Base-by-base conservation (phyloP, 2,797 vertebrate species). In the Oreonectes daqikongensis region DNA sequence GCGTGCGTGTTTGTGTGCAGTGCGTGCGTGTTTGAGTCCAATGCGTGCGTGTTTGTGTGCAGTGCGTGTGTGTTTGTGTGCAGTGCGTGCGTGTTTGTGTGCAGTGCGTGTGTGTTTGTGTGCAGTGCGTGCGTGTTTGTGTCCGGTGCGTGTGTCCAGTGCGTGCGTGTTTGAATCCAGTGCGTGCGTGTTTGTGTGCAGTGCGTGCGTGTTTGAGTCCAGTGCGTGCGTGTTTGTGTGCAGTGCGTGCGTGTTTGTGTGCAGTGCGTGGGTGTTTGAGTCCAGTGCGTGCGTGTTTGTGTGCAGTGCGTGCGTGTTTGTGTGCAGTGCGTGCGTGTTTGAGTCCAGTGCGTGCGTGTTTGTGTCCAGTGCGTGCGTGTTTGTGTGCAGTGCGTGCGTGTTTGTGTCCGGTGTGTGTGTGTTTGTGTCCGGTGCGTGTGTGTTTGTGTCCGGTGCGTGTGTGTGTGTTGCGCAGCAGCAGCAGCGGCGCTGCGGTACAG, bases 361-460 rank as follows among this genome's bases (percentile, higher is more conserved):
- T 26, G 17, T 26, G 57, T 57, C 6, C 7, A 32, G 24, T 53
- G 52, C 46, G 40, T 69, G 28, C 53, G 10, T 64, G 32, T 72
- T 53, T 48, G 15, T 57, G 38, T 1, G 10, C 10, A 8, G 38
- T 40, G 42, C 3, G 24, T 40, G 22, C 60, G 44, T 53, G 42
- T 14, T 18, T 67, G 42, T 55, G 52, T 44, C n/a, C n/a, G n/a
- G 63, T 57, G 46, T 68, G 63, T 55, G 50, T 7, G 38, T 10
- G 3, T 5, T n/a, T 48, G 22, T 66, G 55, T 68, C 30, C 15
- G 6, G 38, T 3, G 10, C 1, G 40, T 53, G 48, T 60, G 38
- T 66, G 7, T 44, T 9, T 53, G 30, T 18, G 44, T 53, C 2
- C 15, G n/a, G 44, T 32, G 40, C 24, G 42, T 64, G 57, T 52